phyloP scores from a whole-genome alignment of 1,140 invertebrate species.

The Pissodes strobi region DNA sequence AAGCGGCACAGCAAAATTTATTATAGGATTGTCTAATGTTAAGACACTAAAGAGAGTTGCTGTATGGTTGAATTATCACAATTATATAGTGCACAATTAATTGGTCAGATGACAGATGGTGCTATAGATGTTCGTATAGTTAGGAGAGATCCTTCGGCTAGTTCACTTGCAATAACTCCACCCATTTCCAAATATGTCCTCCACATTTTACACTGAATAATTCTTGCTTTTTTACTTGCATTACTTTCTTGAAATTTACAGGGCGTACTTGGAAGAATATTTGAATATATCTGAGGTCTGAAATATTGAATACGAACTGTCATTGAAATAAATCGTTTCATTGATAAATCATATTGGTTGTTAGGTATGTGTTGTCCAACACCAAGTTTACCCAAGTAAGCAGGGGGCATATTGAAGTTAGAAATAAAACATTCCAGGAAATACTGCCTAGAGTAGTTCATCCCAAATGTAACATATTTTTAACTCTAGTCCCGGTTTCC shows the following conservation, averaged over 20 bases:
- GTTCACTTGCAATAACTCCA: slow-evolving; percentile 7
- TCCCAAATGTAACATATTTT: no score
- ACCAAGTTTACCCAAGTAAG: no score
- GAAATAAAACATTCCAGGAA: no score
- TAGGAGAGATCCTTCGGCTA: neutral
- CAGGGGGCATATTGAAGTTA: no score
- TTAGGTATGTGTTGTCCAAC: no score
- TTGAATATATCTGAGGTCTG: slow-evolving; percentile 7
- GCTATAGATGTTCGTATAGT: slow-evolving; percentile 6
- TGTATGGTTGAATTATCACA: neutral
- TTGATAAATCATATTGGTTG: no score
- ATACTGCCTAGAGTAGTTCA: no score
- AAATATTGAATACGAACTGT: no score
- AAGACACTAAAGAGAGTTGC: neutral
- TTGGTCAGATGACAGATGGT: neutral
- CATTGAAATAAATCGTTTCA: no score
- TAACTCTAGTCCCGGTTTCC: no score
- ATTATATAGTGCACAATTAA: neutral
- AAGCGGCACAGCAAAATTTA: neutral
- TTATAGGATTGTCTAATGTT: neutral
- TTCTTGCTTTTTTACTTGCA: slow-evolving; percentile 31
- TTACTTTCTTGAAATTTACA: slow-evolving; percentile 39
- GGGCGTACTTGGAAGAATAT: slow-evolving; percentile 34
- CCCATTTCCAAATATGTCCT: slow-evolving; percentile 32
- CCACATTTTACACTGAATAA: slow-evolving; percentile 44